Conservation (phyloP, 1,140 invertebrate genomes). For the Archivesica marissinica region DNA sequence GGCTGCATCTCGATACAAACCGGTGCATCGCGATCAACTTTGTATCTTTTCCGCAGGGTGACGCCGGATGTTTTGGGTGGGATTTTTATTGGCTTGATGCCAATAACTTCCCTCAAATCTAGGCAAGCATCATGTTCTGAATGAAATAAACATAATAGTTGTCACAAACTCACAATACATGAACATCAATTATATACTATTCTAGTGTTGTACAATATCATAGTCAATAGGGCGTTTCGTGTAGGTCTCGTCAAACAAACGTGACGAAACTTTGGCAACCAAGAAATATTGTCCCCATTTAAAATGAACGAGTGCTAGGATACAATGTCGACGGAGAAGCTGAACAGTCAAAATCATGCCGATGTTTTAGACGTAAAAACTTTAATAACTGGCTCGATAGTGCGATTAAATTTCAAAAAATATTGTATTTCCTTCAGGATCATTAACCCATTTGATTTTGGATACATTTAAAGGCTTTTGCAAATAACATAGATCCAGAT, state of each 20-base stretch:
- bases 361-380: no score
- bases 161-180: not conserved
- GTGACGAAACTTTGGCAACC: not conserved
- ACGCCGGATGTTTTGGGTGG: conserved; percentile 40
- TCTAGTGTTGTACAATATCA: not conserved
- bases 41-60: conserved; percentile 7
- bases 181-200: not conserved
- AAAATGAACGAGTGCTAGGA: no score
- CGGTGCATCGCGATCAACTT: conserved; percentile 42
- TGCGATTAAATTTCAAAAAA: no score
- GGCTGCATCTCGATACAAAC: conserved; percentile 70
- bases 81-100: conserved; percentile 53
- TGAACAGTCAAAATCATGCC: no score
- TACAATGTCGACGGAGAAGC: no score
- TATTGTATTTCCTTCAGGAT: no score
- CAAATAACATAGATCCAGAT: no score
- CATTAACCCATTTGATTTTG: no score
- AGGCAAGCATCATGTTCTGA: conserved; percentile 55
- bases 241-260: not conserved
- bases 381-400: no score
- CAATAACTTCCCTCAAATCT: conserved; percentile 57
- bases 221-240: not conserved
- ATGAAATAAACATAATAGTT: not conserved
- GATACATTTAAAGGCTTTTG: no score
- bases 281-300: no score